Percentiles rank a stretch among this genome's conserved stretches.
These are phyloP conservation scores for Brachypalpus laphriformis DNA, from an alignment of 2,888 invertebrate genomes.

Conservation along the genomic window DNA sequence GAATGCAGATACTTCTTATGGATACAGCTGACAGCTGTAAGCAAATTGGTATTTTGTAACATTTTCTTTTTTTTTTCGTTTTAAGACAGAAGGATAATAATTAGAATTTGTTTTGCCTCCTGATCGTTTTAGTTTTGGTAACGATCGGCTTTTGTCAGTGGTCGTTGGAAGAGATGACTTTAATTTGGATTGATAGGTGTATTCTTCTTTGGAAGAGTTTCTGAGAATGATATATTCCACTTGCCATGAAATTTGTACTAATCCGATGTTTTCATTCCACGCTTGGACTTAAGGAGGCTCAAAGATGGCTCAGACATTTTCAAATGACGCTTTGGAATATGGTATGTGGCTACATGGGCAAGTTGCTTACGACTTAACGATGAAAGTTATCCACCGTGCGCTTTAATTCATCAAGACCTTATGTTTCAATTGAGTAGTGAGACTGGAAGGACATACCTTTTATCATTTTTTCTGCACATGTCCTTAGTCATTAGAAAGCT, in stretches of 20 bases:
- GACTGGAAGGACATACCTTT: too few species aligned
- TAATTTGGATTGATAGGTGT: conserved; percentile 3
- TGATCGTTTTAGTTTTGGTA: neutral
- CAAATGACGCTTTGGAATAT: too few species aligned
- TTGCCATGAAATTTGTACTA: neutral
- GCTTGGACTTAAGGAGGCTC: neutral
- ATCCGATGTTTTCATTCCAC: neutral
- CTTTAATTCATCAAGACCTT: too few species aligned
- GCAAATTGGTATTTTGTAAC: conserved; percentile 56
- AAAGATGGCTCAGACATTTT: too few species aligned
- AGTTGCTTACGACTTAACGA: too few species aligned
- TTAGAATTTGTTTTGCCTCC: conserved; percentile 21
- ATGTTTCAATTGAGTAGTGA: too few species aligned
- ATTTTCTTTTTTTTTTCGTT: neutral
- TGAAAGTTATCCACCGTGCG: too few species aligned
- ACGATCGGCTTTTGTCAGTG: neutral
- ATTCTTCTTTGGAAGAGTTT: neutral
- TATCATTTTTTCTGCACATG: too few species aligned
- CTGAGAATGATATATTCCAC: neutral
- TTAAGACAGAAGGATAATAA: conserved; percentile 18
- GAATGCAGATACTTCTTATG: conserved; percentile 41
- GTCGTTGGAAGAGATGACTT: neutral
- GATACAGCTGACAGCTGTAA: conserved; percentile 43
- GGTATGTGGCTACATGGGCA: too few species aligned
- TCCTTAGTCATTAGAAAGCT: too few species aligned